Evolutionary conservation across 2,888 invertebrate genomes (phyloP).

Genomic region (Panorpa germanica): DNA sequence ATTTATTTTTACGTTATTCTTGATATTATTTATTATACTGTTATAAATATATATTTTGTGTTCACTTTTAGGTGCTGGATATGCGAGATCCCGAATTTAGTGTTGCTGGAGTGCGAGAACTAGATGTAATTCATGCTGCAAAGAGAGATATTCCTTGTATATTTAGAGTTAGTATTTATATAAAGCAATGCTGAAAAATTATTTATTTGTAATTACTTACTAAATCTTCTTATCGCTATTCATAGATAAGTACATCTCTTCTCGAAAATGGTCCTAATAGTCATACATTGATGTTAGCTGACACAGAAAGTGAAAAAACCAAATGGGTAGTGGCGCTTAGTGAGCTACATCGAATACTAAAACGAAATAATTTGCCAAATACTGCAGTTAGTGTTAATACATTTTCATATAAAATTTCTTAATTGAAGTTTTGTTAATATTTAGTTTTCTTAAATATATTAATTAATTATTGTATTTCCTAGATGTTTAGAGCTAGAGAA

Average conservation of each 20-base stretch:
- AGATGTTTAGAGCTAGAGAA: conserved; percentile 52
- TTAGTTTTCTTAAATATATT: too few species aligned
- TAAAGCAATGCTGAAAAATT: conserved; percentile 3
- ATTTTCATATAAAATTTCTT: not conserved
- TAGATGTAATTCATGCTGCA: conserved; percentile 87
- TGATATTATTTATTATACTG: too few species aligned
- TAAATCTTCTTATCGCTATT: conserved; percentile 11
- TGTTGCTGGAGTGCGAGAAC: conserved; percentile 76
- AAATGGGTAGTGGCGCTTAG: conserved; percentile 90
- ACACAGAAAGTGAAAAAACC: conserved; percentile 79
- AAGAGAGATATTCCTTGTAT: conserved; percentile 91
- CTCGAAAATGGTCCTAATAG: conserved; percentile 71
- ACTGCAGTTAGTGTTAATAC: conserved; percentile 44
- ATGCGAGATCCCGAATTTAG: conserved; percentile 88
- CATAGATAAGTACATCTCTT: conserved; percentile 70
- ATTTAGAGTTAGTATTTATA: conserved; percentile 56
- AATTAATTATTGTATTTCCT: too few species aligned
- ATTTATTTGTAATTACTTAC: conserved; percentile 5
- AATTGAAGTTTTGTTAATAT: too few species aligned
- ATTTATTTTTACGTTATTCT: too few species aligned
- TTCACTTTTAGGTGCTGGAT: conserved; percentile 79
- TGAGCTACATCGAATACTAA: conserved; percentile 79
- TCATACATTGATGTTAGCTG: conserved; percentile 82
- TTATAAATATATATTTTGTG: too few species aligned
- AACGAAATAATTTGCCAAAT: conserved; percentile 73